Base-by-base conservation (phyloP, 2,113 vertebrate genomes). In the Nyctibius bracteatus region DNA sequence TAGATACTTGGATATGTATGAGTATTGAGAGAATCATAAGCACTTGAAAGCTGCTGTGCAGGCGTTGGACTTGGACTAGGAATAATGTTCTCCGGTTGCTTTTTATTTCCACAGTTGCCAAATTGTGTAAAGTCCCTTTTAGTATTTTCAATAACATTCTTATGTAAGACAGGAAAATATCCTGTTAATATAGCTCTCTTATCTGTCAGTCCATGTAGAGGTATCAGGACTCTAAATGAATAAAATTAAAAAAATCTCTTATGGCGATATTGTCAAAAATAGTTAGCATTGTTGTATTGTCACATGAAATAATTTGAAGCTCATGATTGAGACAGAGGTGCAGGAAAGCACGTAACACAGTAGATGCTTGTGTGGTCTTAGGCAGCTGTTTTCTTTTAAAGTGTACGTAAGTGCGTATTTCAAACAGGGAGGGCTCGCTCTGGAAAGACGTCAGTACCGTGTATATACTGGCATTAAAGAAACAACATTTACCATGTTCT, bases 331-430 rank as follows among this genome's bases (percentile, higher is more conserved):
- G 43, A 14, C 7, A 16, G 63, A 54, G 31, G 19, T 78, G 47
- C 39, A n/a, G 35, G 43, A 65, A 73, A n/a, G 28, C 35, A 13
- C 0, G 0, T 8, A 54, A 25, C 19, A 19, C 10, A 7, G 58
- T 3, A 24, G 43, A 31, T 39, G 22, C 5, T 22, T 54, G 8
- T 66, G 54, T 90, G 55, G 13, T 66, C n/a, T 78, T 66, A 10
- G 83, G 58, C 37, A 71, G 23, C 73, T 66, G 10, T 65, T 93
- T 55, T 14, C 37, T 17, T 68, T 80, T 14, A 7, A 46, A 39
- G 4, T 52, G 30, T 27, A 52, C 0, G 0, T 65, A 74, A 79
- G 17, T 47, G 9, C 17, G 0, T 51, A 6, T 73, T 47, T 72
- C 16, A 9, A 9, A 2, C 2, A 28, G 49, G 19, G 52, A 75